phyloP scores from a whole-genome alignment of 2,113 vertebrate genomes.

The Chamaea fasciata region DNA sequence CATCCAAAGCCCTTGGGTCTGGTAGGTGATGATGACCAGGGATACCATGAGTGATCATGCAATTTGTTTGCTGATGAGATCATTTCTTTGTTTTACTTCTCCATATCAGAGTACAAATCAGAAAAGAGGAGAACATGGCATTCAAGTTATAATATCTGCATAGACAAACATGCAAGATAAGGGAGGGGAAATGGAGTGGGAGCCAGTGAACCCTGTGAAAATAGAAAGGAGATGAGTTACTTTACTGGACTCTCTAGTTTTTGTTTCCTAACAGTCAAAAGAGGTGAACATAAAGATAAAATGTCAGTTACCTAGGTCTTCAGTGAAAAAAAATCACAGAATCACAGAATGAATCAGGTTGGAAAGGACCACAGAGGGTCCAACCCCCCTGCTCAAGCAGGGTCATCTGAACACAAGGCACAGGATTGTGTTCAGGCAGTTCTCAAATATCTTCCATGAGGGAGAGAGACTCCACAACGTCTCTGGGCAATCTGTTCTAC shows the following conservation, averaged over 20 bases:
- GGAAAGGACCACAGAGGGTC: neutral
- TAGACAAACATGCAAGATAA: neutral
- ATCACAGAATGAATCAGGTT: neutral
- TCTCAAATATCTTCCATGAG: neutral
- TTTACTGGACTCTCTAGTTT: neutral
- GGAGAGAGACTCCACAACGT: neutral
- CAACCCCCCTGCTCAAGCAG: neutral
- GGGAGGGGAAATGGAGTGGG: neutral
- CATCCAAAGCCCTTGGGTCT: neutral
- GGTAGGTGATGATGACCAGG: neutral
- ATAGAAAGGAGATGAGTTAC: neutral
- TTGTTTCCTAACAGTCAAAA: neutral
- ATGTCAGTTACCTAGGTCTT: neutral
- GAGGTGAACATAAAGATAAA: neutral
- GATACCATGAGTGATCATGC: neutral
- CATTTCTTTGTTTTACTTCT: conserved; percentile 10
- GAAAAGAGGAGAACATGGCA: neutral
- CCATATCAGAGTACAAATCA: neutral
- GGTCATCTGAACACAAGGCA: neutral
- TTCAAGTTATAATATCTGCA: neutral
- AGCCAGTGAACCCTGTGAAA: neutral
- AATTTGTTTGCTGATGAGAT: neutral
- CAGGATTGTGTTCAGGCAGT: neutral
- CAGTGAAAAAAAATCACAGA: neutral
- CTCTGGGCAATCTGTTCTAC: neutral